A percentile compares a stretch with the other conserved stretches of the same genome.
Conservation (phyloP, 2,113 vertebrate species). For the Nothoprocta perdicaria region DNA sequence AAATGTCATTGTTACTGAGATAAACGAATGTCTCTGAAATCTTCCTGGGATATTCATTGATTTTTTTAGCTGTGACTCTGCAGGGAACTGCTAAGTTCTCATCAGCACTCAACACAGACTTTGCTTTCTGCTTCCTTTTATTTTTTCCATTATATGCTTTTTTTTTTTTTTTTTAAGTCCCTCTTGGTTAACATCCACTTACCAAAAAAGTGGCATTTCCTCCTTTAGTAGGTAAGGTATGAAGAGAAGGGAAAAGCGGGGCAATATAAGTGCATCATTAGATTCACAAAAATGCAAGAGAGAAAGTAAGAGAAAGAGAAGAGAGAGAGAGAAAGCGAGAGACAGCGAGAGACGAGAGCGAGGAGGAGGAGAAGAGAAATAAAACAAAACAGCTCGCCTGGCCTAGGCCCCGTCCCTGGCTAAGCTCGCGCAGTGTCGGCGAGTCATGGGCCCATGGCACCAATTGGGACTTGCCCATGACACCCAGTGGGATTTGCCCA, state of each 20-base stretch:
- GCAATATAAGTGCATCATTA: slow-evolving; percentile 99
- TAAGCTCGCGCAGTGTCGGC: neutral
- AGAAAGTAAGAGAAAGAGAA: slow-evolving; percentile 86
- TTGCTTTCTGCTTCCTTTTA: slow-evolving; percentile 84
- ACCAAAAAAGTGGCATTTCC: slow-evolving; percentile 99
- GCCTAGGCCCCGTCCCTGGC: slow-evolving; percentile 82
- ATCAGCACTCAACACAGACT: slow-evolving; percentile 92
- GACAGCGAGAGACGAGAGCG: slow-evolving; percentile 83
- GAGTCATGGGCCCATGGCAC: too few species aligned
- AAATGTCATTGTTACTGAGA: slow-evolving; percentile 97
- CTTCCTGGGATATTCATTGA: slow-evolving; percentile 86
- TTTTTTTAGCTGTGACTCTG: slow-evolving; percentile 87
- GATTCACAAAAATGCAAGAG: slow-evolving; percentile 99
- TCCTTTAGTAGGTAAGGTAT: slow-evolving; percentile 99
- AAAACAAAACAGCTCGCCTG: slow-evolving; percentile 95
- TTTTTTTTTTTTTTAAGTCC: slow-evolving; percentile 90
- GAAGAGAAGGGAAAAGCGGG: slow-evolving; percentile 99
- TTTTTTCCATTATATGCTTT: neutral
- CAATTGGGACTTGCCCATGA: too few species aligned
- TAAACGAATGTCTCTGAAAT: slow-evolving; percentile 91
- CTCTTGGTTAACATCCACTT: slow-evolving; percentile 99
- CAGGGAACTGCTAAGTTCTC: slow-evolving; percentile 96
- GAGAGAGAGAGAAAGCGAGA: slow-evolving; percentile 62
- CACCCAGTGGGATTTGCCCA: too few species aligned
- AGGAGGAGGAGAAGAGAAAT: slow-evolving; percentile 70